These are phyloP conservation scores for Drosophila flavopinicola DNA, from an alignment of 2,888 invertebrate genomes.

Conservation along the genomic window DNA sequence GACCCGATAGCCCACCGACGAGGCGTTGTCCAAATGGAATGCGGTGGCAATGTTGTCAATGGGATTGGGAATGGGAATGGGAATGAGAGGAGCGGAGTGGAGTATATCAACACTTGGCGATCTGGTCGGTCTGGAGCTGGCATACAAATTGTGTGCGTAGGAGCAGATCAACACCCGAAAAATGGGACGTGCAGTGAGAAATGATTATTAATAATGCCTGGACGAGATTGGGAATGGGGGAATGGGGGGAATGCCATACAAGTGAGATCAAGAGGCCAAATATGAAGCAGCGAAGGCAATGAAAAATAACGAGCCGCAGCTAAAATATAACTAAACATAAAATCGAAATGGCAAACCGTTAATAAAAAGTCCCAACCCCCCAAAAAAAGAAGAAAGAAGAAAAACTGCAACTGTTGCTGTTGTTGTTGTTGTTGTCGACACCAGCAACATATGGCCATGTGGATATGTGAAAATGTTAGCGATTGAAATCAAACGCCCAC, in stretches of 20 bases:
- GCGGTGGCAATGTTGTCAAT: slow-evolving; percentile 49
- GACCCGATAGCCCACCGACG: slow-evolving; percentile 46
- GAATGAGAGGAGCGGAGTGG: slow-evolving; percentile 1
- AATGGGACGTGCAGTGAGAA: slow-evolving; percentile 66
- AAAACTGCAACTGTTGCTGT: slow-evolving; percentile 33
- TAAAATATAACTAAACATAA: slow-evolving; percentile 79
- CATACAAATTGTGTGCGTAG: slow-evolving; percentile 58
- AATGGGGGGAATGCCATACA: slow-evolving; percentile 19
- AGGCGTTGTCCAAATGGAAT: slow-evolving; percentile 44
- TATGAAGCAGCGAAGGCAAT: slow-evolving; percentile 66
- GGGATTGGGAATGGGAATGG: not conserved
- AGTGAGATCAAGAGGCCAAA: slow-evolving; percentile 75
- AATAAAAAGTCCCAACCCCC: no score
- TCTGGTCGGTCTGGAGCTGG: slow-evolving; percentile 31
- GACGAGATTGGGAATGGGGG: slow-evolving; percentile 22
- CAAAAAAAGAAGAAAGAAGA: slow-evolving; percentile 20
- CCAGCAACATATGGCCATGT: slow-evolving; percentile 57
- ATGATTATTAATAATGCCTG: slow-evolving; percentile 68
- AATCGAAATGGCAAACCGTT: slow-evolving; percentile 79
- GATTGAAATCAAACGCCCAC: slow-evolving; percentile 82
- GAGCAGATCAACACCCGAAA: slow-evolving; percentile 60
- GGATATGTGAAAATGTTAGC: slow-evolving; percentile 76
- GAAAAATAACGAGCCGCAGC: slow-evolving; percentile 73
- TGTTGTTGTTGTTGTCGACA: slow-evolving; percentile 52
- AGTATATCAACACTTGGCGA: slow-evolving; percentile 43